Evolutionary conservation across 1,140 invertebrate genomes (phyloP), one percentile per base, ranked within the genome.

Genomic region (Cydia splendana): DNA sequence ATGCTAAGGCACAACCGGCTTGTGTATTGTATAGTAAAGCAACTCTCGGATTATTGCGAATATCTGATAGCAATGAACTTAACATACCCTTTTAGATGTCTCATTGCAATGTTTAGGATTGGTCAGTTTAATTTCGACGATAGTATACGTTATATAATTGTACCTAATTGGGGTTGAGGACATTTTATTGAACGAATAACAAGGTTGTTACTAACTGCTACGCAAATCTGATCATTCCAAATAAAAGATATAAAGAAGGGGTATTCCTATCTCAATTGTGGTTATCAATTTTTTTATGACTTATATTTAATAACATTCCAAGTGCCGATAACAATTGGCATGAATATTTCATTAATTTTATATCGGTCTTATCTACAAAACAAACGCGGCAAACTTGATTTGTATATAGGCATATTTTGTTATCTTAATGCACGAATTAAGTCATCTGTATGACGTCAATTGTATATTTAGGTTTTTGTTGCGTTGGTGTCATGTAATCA

Each of bases 401-500:
- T 62, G 57, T 62, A 24, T 24, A 62, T 62, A 62, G 57, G 20
- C 51, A 53, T n/a, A 62, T 24, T 62, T n/a, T 24, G 57, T 62
- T 62, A 62, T 62, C 57, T 57, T 24, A 18, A 24, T 62, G n/a
- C 53, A 62, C 18, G 20, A 62, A 62, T 18, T 6, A 62, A 62
- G 57, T 62, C 71, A 65, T 65, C 12, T 51, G 13, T 10, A 18
- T 74, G 20, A 65, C 15, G 24, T 48, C 48, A 65, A 42, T 53
- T 77, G 51, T 75, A 20, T 73, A 24, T 73, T 30, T 83, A 81
- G 51, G n/a, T 53, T n/a, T 53, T 53, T 53, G 7, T 53, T 53
- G 45, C 45, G 45, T 15, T 48, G 45, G 45, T 48, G n/a, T 28
- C 12, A 30, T 67, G 65, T 67, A 20, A 65, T 48, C 13, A 48